Evolutionary conservation across 1,140 invertebrate species (phyloP), one percentile per base, ranked within the genome.

Genomic region (Holotrichia oblita): DNA sequence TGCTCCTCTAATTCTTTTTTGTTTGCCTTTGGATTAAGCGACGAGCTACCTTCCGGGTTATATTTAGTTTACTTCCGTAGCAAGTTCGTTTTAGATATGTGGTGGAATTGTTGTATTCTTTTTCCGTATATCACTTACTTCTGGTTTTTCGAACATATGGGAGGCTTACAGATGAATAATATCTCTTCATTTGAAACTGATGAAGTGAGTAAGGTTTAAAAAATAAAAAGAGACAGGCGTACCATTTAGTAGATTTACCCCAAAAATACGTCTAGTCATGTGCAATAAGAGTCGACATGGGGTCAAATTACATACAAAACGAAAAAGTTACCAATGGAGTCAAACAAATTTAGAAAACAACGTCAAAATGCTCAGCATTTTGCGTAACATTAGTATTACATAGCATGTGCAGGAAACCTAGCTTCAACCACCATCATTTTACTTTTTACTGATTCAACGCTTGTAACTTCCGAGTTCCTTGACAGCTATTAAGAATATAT

Each of bases 131-230:
- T n/a, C n/a, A 55, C 48, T 55, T 55, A n/a, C n/a, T 55, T 12
- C 10, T 6, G 48, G 27, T n/a, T 6, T 55, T 55, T 55, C 48
- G 48, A 55, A 55, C 48, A 55, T n/a, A 55, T 55, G 48, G 48
- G 48, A 55, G 48, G 48, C 48, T 55, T n/a, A 55, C 17, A 55
- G 14, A n/a, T 55, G 48, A 55, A 55, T 55, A 55, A 55, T 55
- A 55, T n/a, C n/a, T 55, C 6, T 55, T 55, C 48, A 55, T 55
- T 55, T 55, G 48, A 55, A 55, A 17, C 48, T 14, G 1, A 55
- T 48, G 48, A 55, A 55, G 48, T 55, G 48, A 12, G 48, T 55
- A 55, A 55, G 14, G 48, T n/a, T 55, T n/a, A n/a, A 55, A 55
- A 55, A 55, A 55, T 55, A n/a, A n/a, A 55, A 55, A n/a, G 48